These are phyloP conservation scores for Mormyrus iriodes DNA, from an alignment of 2,113 vertebrate species.

Conservation along the genomic window DNA sequence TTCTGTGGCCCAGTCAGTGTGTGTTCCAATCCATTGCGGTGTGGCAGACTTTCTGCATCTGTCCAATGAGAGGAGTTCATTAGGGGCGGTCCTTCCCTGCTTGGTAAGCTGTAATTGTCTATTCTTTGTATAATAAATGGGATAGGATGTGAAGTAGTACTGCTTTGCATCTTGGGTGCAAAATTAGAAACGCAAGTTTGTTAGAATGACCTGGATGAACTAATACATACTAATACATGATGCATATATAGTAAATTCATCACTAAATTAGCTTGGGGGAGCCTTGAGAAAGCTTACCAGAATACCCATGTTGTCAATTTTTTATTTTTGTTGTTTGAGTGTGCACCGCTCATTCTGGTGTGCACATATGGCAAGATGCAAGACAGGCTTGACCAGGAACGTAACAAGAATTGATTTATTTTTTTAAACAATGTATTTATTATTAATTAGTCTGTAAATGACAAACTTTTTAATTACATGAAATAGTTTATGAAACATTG, in stretches of 20 bases:
- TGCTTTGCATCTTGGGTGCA: background rate
- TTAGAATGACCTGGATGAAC: background rate
- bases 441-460: too few relatives aligned
- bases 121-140: background rate
- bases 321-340: background rate
- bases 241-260: background rate
- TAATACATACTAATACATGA: background rate
- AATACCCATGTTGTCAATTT: background rate
- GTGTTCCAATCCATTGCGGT: background rate
- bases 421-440: slow-evolving; percentile 36
- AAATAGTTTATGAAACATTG: background rate
- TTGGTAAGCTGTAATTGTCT: background rate
- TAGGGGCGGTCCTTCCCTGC: background rate
- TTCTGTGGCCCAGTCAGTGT: background rate
- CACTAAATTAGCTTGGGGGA: background rate
- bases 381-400: background rate
- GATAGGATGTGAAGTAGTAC: background rate
- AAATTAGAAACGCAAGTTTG: background rate
- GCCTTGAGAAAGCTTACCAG: background rate
- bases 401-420: background rate
- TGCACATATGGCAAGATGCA: background rate
- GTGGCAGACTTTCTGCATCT: background rate
- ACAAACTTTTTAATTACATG: slow-evolving; percentile 27
- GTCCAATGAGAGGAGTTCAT: background rate
- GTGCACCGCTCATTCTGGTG: background rate